Base-by-base conservation (phyloP, 2,888 invertebrate species). In the Gerris lacustris region DNA sequence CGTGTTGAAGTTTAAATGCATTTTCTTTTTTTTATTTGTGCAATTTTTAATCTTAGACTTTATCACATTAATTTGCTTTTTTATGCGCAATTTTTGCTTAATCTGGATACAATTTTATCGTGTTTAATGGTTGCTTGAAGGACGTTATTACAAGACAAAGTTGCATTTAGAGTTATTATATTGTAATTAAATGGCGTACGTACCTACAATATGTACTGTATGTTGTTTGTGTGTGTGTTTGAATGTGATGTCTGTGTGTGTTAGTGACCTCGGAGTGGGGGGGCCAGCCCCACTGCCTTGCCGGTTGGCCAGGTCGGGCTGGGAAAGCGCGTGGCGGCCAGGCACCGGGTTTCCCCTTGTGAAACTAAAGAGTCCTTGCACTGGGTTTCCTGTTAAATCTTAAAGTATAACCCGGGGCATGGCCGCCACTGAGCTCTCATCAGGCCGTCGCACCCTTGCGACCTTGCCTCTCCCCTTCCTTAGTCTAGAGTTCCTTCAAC, bases 221-320 rank as follows among this genome's bases (percentile, higher is more conserved):
- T 31, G 31, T 31, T 1, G 31, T 31, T 31, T 31, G 31, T 31
- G 31, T 31, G 31, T 31, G 4, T 31, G 31, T 31, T 31, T 31
- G 31, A 31, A 31, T 31, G 31, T 31, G 9, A 15, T 55, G 55
- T 55, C 11, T 55, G 55, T 55, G 55, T 55, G 55, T 55, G 55
- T 55, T 9, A 11, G 55, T 55, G 55, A 55, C 55, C 55, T 55
- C 55, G 55, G 55, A 15, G 55, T 55, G 15, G 9, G 15, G 55
- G 55, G 64, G 7, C 64, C 64, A 64, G 79, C 79, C 84, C 83
- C 84, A 84, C 84, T 83, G 82, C 83, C 82, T 81, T 82, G 78
- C 80, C 82, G 81, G 83, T 85, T 85, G 84, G 81, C 84, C 84
- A 85, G 85, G 85, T 85, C 85, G 84, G 84, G 82, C 84, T 81